Percentiles rank a stretch among this genome's conserved stretches.
These are phyloP conservation scores for Otis tarda DNA, from an alignment of 2,113 vertebrate genomes.

Conservation along the genomic window DNA sequence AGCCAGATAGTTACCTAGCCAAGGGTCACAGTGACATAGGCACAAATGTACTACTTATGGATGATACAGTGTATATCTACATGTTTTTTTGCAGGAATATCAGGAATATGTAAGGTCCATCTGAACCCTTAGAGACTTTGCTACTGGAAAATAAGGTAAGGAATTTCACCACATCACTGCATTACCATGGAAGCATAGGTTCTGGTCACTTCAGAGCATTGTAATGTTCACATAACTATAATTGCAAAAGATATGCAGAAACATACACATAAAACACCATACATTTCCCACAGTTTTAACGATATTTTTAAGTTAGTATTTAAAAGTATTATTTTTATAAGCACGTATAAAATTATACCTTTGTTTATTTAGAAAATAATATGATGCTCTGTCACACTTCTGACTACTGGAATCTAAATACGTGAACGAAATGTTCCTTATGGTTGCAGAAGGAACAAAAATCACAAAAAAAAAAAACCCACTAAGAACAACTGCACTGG, in stretches of 20 bases:
- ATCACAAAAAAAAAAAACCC: not conserved
- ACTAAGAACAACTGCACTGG: not conserved
- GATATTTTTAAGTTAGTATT: not conserved
- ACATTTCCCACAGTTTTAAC: not conserved
- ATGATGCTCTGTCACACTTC: not conserved
- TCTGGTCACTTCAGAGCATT: not conserved
- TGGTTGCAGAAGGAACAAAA: not conserved
- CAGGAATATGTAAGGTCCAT: not conserved
- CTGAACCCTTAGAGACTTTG: not conserved
- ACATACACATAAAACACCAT: not conserved
- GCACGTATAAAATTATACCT: not conserved
- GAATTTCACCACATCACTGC: not conserved
- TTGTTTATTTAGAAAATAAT: not conserved
- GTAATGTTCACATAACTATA: not conserved
- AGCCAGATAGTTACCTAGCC: not conserved
- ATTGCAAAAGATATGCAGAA: not conserved
- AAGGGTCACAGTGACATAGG: not conserved
- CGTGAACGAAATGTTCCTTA: not conserved
- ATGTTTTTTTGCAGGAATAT: not conserved
- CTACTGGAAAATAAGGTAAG: not conserved
- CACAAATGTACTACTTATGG: not conserved
- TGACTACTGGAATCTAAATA: not conserved
- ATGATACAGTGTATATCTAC: not conserved
- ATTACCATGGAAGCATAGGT: not conserved
- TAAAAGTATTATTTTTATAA: not conserved